Evolutionary conservation across 2,888 invertebrate genomes (phyloP).

Genomic region (Lepidocyrtinus sp.): DNA sequence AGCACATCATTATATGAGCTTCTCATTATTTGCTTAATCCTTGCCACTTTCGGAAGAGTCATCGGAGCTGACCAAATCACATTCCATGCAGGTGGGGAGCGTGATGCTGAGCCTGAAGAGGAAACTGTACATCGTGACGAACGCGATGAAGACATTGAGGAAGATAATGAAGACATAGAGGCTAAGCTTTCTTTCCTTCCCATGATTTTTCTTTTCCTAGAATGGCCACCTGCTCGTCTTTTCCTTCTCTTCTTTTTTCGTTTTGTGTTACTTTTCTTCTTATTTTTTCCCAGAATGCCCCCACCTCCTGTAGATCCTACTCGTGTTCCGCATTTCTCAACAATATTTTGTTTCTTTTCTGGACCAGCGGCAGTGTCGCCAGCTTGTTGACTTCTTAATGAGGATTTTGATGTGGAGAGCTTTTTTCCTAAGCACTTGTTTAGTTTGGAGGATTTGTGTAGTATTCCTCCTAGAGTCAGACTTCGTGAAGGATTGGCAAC

Average conservation of each 20-base stretch:
- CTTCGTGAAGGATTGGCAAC: conserved; percentile 25
- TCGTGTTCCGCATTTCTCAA: conserved; percentile 11
- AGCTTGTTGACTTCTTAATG: conserved; percentile 41
- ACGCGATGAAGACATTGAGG: conserved; percentile 17
- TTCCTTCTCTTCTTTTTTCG: neutral
- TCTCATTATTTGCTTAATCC: conserved; percentile 76
- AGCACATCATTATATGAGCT: conserved; percentile 76
- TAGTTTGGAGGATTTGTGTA: conserved; percentile 3
- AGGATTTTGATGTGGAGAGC: conserved; percentile 42
- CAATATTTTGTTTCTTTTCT: conserved; percentile 33
- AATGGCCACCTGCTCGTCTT: conserved; percentile 10
- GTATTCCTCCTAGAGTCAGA: conserved; percentile 25
- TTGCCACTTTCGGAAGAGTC: conserved; percentile 72
- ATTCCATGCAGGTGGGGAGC: conserved; percentile 57
- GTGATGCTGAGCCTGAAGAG: neutral
- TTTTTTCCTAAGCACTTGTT: conserved; percentile 44
- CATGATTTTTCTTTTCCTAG: conserved; percentile 23
- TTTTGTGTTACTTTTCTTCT: conserved; percentile 26
- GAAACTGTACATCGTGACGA: conserved; percentile 23
- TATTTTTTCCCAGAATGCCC: conserved; percentile 2
- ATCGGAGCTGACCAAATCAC: conserved; percentile 75
- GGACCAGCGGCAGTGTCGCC: neutral
- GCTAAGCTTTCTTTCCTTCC: conserved; percentile 35
- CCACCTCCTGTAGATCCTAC: conserved; percentile 40
- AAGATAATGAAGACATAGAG: conserved; percentile 6